Evolutionary conservation across 2,113 vertebrate species (phyloP).

Genomic region (Antechinus flavipes): DNA sequence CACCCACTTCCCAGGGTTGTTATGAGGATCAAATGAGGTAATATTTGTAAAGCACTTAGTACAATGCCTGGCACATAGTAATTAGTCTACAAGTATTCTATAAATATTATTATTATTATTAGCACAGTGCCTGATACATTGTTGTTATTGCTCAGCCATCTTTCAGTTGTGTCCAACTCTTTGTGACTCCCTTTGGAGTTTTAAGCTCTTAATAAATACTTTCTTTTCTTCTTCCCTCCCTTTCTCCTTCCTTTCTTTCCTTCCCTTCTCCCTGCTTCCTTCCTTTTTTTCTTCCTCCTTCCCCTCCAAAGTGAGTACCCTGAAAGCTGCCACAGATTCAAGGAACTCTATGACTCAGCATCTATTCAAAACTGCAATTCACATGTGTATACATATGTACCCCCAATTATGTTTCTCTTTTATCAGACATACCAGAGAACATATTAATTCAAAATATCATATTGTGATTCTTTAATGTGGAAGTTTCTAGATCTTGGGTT

Average conservation of each 20-base stretch:
- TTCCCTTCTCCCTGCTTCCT: background rate
- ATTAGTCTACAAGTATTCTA: background rate
- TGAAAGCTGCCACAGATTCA: background rate
- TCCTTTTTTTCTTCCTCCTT: background rate
- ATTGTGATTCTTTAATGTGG: too few species aligned
- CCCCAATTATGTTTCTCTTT: background rate
- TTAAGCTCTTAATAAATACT: background rate
- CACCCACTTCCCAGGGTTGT: background rate
- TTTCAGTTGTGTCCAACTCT: background rate
- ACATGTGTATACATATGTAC: background rate
- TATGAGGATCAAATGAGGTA: background rate
- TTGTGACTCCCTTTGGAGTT: background rate
- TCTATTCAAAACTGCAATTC: background rate
- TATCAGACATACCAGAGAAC: background rate
- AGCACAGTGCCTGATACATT: too few species aligned
- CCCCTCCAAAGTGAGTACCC: background rate
- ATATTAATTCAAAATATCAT: background rate
- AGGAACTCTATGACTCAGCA: background rate
- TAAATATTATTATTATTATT: too few species aligned
- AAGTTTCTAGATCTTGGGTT: too few species aligned
- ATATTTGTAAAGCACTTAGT: background rate
- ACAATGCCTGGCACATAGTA: background rate
- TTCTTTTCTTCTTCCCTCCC: background rate
- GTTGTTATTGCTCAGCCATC: too few species aligned
- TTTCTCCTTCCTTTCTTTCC: background rate